Percentiles rank a stretch among this genome's conserved stretches.
These are phyloP conservation scores for Eulemur coronatus DNA, from an alignment of 2,797 vertebrate species.

Conservation along the genomic window DNA sequence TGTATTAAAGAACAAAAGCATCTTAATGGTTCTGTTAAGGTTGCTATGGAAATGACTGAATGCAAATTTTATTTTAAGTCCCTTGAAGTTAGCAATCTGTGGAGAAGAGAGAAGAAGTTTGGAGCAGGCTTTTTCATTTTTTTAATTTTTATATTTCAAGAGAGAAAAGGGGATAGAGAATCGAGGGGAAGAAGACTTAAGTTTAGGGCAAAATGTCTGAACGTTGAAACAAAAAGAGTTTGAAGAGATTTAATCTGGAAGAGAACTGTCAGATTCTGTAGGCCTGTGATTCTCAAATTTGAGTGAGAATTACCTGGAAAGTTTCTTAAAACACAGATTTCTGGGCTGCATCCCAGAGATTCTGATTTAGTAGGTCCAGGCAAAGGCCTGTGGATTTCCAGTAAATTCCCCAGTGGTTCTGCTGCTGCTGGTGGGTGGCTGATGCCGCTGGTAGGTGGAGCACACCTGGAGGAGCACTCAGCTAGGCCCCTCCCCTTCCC, in stretches of 20 bases:
- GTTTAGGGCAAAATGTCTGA: background rate
- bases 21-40: slow-evolving; percentile 56
- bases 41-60: slow-evolving; percentile 62
- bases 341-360: background rate
- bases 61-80: slow-evolving; percentile 54
- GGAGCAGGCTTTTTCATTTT: background rate
- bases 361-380: background rate
- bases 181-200: background rate
- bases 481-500: background rate
- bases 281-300: background rate
- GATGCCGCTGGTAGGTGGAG: background rate
- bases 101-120: background rate
- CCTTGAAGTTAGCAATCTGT: slow-evolving; percentile 43
- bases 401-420: background rate
- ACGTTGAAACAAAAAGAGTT: background rate
- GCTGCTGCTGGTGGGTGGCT: no score
- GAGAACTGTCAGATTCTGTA: background rate
- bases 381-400: background rate
- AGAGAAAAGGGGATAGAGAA: background rate
- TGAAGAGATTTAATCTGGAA: background rate
- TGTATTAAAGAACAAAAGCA: slow-evolving; percentile 57
- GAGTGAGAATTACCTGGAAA: background rate
- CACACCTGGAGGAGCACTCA: background rate
- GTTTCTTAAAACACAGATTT: background rate
- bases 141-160: background rate